Base-by-base conservation (phyloP, 2,888 invertebrate species). In the Dinocampus coccinellae region DNA sequence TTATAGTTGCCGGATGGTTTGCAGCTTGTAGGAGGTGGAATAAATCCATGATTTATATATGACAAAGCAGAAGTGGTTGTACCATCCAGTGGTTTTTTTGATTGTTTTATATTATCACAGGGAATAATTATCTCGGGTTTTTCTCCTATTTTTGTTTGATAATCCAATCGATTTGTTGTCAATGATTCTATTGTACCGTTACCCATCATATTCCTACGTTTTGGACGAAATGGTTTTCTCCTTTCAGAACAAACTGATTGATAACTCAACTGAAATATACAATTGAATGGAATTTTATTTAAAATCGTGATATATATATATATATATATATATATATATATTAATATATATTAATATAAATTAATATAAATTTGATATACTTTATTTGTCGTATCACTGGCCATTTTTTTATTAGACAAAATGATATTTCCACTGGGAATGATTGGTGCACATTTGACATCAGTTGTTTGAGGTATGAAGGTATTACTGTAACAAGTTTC, bases 121-220 rank as follows among this genome's bases (percentile, higher is more conserved):
- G 87, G 87, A 20, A 87, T 42, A 11, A 87, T 73, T 13, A 80
- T 80, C 2, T 82, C 78, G 0, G 83, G 78, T 9, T 79, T 76
- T 11, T 77, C 66, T 3, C 75, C 71, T 0, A 73, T 60, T 78
- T 87, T 88, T 0, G 81, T 77, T 3, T 79, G 79, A 70, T 83
- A 88, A 69, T 87, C 85, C 39, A 77, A 75, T 29, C 83, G 82
- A 68, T 78, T 82, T 1, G 87, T 88, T 10, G 88, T 88, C 67
- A 83, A 78, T 3, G 79, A 79, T 39, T 84, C 80, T 76, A 87
- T 84, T 0, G 83, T 83, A 3, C 84, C 87, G 20, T 76, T 82
- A 6, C 76, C 76, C 36, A 84, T 75, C 71, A 83, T 80, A 22
- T 78, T 84, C 69, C 81, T 81, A 20, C 62, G 58, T 2, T 81